Conservation (phyloP, 1,140 invertebrate genomes). For the Calosoma granatense region DNA sequence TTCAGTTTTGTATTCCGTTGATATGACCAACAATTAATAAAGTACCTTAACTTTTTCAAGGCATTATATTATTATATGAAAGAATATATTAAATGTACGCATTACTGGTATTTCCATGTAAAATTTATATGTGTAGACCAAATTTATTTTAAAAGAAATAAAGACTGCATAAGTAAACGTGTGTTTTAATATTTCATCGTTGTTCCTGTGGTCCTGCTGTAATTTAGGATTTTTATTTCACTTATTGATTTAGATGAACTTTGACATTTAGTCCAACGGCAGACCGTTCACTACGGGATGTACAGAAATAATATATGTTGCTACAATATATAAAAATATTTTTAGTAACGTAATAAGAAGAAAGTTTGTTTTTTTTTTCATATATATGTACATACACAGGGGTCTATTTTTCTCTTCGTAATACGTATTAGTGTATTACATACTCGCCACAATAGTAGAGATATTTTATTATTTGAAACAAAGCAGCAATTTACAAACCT, state of each 20-base stretch:
- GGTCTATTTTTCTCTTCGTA: no score
- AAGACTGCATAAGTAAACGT: conserved; percentile 5
- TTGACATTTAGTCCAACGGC: neutral
- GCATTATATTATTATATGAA: neutral
- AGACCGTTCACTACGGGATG: neutral
- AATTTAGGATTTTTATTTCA: neutral
- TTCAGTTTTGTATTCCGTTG: neutral
- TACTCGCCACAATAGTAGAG: no score
- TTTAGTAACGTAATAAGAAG: no score
- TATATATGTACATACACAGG: no score
- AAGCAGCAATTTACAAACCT: no score
- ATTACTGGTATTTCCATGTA: neutral
- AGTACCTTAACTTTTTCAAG: neutral
- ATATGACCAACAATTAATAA: neutral
- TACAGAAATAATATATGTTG: neutral
- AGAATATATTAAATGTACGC: neutral
- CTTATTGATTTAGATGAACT: neutral
- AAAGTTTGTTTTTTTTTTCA: no score
- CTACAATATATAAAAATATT: no score
- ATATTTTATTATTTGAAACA: no score
- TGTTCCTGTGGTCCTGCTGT: no score
- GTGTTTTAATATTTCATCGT: neutral
- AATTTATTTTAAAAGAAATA: conserved; percentile 4
- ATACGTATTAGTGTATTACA: no score
- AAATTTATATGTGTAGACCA: neutral